Evolutionary conservation across 1,140 invertebrate species (phyloP).

Genomic region (Lucilia cuprina): DNA sequence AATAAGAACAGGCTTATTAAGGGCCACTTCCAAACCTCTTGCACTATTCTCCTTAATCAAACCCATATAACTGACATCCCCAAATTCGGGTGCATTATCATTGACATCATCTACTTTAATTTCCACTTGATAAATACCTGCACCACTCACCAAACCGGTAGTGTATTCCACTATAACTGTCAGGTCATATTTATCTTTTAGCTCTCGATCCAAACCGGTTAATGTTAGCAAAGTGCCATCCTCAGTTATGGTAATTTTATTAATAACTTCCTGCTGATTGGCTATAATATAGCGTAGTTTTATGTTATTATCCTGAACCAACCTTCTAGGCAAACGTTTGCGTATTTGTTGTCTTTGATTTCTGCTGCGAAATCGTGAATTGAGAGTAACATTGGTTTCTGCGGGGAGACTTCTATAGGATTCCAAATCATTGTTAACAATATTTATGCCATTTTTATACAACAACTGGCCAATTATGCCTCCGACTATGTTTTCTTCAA

Average conservation of each 20-base stretch:
- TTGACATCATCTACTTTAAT: constrained; percentile 88
- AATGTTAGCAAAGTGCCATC: constrained; percentile 82
- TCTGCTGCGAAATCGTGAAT: constrained; percentile 45
- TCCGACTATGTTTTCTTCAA: constrained; percentile 79
- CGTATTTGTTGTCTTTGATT: constrained; percentile 43
- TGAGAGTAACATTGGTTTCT: constrained; percentile 45
- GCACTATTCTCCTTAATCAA: constrained; percentile 80
- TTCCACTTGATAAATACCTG: constrained; percentile 78
- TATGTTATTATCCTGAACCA: constrained; percentile 45
- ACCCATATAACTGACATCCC: constrained; percentile 75
- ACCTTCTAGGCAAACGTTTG: constrained; percentile 28
- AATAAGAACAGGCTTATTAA: constrained; percentile 72
- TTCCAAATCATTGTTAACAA: constrained; percentile 56
- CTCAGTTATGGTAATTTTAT: constrained; percentile 76
- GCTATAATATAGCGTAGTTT: constrained; percentile 75
- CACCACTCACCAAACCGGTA: constrained; percentile 70
- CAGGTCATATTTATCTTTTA: constrained; percentile 74
- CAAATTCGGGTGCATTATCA: constrained; percentile 87
- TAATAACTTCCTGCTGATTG: constrained; percentile 79
- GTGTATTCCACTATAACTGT: constrained; percentile 80
- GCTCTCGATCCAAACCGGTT: constrained; percentile 78
- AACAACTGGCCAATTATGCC: constrained; percentile 78
- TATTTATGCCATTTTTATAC: constrained; percentile 66
- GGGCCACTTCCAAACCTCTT: constrained; percentile 74
- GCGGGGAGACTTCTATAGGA: constrained; percentile 44